Base-by-base conservation (phyloP, 2,888 invertebrate species). In the Heteromurus nitidus region DNA sequence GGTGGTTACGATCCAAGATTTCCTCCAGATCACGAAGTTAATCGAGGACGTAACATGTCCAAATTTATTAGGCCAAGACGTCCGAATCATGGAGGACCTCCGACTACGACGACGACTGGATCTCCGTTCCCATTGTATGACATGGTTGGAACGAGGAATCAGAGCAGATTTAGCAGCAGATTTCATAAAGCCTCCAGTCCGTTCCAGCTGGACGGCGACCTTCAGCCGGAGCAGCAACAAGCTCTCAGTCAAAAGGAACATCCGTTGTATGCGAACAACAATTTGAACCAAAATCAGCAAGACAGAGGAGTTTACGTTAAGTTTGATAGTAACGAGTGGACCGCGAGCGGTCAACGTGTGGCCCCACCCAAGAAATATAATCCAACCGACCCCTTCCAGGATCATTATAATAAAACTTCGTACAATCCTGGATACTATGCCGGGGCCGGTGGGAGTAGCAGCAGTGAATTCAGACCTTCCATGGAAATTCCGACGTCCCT, bases 1-100 rank as follows among this genome's bases (percentile, higher is more conserved):
- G 65, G 31, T 3, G 50, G 60, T 22, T 87, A 87, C 44, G 87
- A 87, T 53, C 87, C 87, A 0, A 69, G 87, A 7, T 86, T 47
- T 74, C 85, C 87, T 18, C 87, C 87, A n/a, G 84, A 86, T 67
- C 87, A 87, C 60, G 85, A 85, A 53, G 60, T 86, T 1, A 87
- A 87, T 44, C 70, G 68, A 18, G 86, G 85, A 11, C 47, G n/a
- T 20, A 84, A 42, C 73, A 76, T 47, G 80, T 53, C 62, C 7
- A 82, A 79, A n/a, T 82, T 82, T 50, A 73, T 82, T 24, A 28
- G 82, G 24, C 82, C 77, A 16, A 22, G 82, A 16, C 67, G 69
- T n/a, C 58, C 26, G 13, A 2, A 58, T 44, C n/a, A 20, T 18
- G 9, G 55, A 20, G 28, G 58, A 7, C 47, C 47, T 1, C 22